Conservation (phyloP, 2,113 vertebrate genomes). For the Manacus vitellinus region DNA sequence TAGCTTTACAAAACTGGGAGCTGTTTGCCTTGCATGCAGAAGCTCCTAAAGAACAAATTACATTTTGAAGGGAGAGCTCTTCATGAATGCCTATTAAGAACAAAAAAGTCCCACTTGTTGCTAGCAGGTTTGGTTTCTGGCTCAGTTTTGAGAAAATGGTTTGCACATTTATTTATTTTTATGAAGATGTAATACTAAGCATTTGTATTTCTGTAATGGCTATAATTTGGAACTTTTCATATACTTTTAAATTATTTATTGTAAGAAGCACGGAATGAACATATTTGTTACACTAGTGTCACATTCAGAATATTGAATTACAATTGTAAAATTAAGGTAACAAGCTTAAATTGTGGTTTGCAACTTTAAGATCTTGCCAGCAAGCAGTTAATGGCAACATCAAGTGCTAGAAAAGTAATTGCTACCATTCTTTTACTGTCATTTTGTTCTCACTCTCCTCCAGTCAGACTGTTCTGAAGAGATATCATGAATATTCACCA, state of each 20-base stretch:
- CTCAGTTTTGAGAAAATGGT: not conserved
- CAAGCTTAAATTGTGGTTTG: constrained; percentile 19
- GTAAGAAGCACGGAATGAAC: not conserved
- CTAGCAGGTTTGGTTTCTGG: not conserved
- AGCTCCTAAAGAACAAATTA: not conserved
- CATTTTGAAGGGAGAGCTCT: not conserved
- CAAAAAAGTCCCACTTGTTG: not conserved
- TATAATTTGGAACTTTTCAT: not conserved
- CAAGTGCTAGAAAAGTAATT: constrained; percentile 59
- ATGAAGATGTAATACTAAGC: not conserved
- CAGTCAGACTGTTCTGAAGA: constrained; percentile 27
- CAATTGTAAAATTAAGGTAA: constrained; percentile 26
- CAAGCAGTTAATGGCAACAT: constrained; percentile 39
- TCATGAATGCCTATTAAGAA: not conserved
- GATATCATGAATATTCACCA: constrained; percentile 59
- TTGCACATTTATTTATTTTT: not conserved
- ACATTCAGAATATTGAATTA: constrained; percentile 30
- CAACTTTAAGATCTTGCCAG: constrained; percentile 28
- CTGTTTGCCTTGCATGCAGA: not conserved
- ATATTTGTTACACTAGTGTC: not conserved
- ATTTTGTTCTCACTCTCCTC: constrained; percentile 57
- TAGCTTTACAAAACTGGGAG: not conserved
- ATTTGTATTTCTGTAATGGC: not conserved
- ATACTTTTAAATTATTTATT: not conserved
- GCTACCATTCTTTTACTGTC: constrained; percentile 52